Evolutionary conservation across 2,888 invertebrate genomes (phyloP).

Genomic region (Phaedon cochleariae): DNA sequence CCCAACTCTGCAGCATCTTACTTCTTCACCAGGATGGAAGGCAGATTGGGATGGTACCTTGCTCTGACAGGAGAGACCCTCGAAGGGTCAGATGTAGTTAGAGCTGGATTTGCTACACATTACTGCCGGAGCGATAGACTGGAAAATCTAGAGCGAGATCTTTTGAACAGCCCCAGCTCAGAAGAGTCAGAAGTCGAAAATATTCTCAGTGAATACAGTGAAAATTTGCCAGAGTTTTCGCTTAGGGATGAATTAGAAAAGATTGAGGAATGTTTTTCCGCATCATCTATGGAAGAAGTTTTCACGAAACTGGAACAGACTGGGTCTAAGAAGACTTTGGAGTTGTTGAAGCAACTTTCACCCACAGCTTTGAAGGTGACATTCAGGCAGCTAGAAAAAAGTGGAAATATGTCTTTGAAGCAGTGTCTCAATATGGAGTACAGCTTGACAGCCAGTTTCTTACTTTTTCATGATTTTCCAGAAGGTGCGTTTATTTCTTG

Average conservation of each 20-base stretch:
- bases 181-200: slow-evolving; percentile 66
- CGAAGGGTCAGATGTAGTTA: slow-evolving; percentile 80
- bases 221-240: slow-evolving; percentile 68
- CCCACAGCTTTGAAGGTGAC: slow-evolving; percentile 93
- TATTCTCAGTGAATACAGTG: slow-evolving; percentile 69
- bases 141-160: slow-evolving; percentile 69
- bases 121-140: slow-evolving; percentile 75
- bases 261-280: slow-evolving; percentile 83
- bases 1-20: slow-evolving; percentile 97
- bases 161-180: slow-evolving; percentile 66
- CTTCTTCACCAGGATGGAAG: slow-evolving; percentile 85
- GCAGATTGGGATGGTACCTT: slow-evolving; percentile 87
- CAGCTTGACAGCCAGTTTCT: slow-evolving; percentile 74
- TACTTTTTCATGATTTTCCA: slow-evolving; percentile 79
- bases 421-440: slow-evolving; percentile 93
- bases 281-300: slow-evolving; percentile 81
- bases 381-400: slow-evolving; percentile 78
- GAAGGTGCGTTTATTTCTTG: slow-evolving; percentile 70
- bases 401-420: slow-evolving; percentile 75
- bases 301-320: slow-evolving; percentile 76
- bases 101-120: slow-evolving; percentile 94
- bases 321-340: slow-evolving; percentile 76
- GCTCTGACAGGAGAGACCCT: slow-evolving; percentile 80
- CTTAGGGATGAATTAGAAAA: slow-evolving; percentile 73
- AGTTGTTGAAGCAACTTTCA: slow-evolving; percentile 80